Evolutionary conservation across 2,888 invertebrate species (phyloP), one percentile per base, ranked within the genome.

Genomic region (Brassicogethes aeneus): DNA sequence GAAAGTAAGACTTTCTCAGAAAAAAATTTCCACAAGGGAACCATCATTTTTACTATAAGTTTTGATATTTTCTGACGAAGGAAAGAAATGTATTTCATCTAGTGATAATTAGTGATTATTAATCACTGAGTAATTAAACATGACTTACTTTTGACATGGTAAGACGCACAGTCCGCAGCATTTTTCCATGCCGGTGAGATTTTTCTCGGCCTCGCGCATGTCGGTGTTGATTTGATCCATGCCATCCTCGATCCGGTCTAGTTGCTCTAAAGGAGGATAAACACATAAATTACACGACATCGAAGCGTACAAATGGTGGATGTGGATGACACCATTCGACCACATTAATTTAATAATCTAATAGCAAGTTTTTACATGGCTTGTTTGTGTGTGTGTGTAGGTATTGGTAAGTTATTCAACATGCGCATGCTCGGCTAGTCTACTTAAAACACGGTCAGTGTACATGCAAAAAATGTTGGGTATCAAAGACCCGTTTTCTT

Each of bases 181-280:
- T 72, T 99, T 99, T 75, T 99, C 99, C 94, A 99, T 94, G 51
- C 97, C 97, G 55, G 96, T 96, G 59, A 99, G 79, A 72, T 99
- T 97, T 73, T 99, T 97, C 73, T 99, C 99, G 13, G 99, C 99
- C 70, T 99, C 97, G 63, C 86, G 84, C 99, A 99, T 99, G 70
- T 99, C 99, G 51, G 92, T 87, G 73, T 99, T 99, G 73, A 99
- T 99, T 73, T 96, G 95, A 73, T 99, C 99, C 94, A 99, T 95
- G 32, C 97, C 97, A 75, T 96, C 96, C 74, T 99, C 99, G 72
- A 97, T 92, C 62, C 97, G 84, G 74, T 99, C 99, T 82, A 99
- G 77, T 91, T 99, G 99, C 70, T 99, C 99, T 94, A 68, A n/a
- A n/a, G n/a, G n/a, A n/a, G 23, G 5, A 7, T n/a, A 33, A 33